phyloP scores from a whole-genome alignment of 2,888 invertebrate genomes.

The Nephrotoma appendiculata region DNA sequence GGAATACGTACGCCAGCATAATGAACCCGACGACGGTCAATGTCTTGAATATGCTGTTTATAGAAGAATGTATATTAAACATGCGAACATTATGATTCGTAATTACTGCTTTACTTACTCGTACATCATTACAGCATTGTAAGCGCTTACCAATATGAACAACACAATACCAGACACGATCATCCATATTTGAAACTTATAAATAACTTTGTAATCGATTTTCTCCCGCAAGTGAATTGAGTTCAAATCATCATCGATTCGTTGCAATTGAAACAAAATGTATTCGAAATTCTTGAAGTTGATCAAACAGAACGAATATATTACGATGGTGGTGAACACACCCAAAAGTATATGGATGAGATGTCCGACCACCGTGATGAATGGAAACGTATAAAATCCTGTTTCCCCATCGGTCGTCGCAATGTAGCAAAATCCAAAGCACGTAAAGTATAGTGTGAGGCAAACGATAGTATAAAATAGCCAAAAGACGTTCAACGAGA shows the following conservation, averaged over 20 bases:
- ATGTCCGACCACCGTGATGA: neutral
- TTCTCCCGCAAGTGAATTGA: neutral
- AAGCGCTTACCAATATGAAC: neutral
- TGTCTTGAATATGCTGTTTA: neutral
- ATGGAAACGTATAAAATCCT: neutral
- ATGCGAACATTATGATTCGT: neutral
- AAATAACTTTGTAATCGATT: neutral
- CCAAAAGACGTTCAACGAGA: neutral
- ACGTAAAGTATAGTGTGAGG: neutral
- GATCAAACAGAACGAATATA: neutral
- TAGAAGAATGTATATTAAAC: neutral
- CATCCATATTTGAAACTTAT: slow-evolving; percentile 2
- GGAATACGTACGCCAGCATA: slow-evolving; percentile 17
- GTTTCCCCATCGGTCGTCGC: neutral
- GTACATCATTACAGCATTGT: neutral
- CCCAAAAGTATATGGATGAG: neutral
- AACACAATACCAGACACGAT: neutral
- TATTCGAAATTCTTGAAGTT: neutral
- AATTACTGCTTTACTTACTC: neutral
- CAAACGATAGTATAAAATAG: neutral
- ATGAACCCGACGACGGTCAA: neutral
- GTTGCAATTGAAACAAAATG: neutral
- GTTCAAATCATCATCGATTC: slow-evolving; percentile 1
- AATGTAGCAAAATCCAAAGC: neutral
- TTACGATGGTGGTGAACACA: neutral